These are phyloP conservation scores for Amorpha juglandis DNA, from an alignment of 2,888 invertebrate species.

Conservation along the genomic window DNA sequence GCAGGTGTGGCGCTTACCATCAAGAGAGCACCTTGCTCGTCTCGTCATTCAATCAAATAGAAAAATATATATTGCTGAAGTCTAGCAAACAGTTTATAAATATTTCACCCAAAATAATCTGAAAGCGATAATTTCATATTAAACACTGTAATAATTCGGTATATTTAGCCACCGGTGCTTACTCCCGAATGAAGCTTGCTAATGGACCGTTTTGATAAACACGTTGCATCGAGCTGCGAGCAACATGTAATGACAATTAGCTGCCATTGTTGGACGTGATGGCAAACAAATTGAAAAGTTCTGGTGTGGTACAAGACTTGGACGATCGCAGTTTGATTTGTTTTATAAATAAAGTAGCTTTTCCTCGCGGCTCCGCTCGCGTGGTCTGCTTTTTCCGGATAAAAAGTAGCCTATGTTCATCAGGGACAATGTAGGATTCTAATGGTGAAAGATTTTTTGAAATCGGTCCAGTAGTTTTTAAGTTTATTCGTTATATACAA, in stretches of 20 bases:
- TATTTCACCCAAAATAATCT: not conserved
- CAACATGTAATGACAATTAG: conserved; percentile 29
- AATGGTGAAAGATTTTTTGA: no score
- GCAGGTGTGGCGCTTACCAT: no score
- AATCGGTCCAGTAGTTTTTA: no score
- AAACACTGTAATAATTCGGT: conserved; percentile 2
- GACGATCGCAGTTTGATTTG: not conserved
- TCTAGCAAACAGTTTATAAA: not conserved
- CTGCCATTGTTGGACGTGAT: conserved; percentile 23
- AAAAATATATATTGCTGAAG: no score
- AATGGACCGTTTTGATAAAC: conserved; percentile 16
- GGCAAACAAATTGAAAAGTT: conserved; percentile 27
- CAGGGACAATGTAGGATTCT: no score
- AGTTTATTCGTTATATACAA: no score
- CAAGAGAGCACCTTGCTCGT: no score
- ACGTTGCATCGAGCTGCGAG: not conserved
- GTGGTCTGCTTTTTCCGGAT: no score
- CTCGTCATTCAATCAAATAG: no score
- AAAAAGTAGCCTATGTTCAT: no score
- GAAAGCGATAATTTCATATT: not conserved
- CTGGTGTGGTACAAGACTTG: not conserved
- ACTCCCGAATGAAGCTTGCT: not conserved
- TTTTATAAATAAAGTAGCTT: no score
- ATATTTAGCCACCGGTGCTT: not conserved
- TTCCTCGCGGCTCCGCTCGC: no score